Base-by-base conservation (phyloP, 2,888 invertebrate genomes). In the Drosophila setosimentum region DNA sequence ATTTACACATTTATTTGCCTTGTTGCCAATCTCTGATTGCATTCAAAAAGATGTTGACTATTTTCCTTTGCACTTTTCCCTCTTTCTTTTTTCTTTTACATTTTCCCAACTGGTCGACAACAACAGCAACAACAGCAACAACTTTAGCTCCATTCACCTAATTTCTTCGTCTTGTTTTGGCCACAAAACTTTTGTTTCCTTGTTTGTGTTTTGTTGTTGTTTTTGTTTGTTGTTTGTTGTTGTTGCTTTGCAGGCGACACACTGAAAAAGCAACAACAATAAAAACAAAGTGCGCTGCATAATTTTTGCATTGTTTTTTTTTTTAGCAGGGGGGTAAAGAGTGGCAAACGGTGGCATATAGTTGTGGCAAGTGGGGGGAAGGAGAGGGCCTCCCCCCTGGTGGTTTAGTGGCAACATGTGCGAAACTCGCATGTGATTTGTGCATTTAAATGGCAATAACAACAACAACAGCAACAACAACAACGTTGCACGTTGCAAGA, bases 71-170 rank as follows among this genome's bases (percentile, higher is more conserved):
- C 49, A 61, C 60, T 73, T 80, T 76, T 80, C 45, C 45, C 45
- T 61, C 21, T 64, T 61, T 27, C 11, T 21, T 55, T 65, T 53
- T 51, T 42, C 45, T 33, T 62, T 37, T 35, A 3, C 18, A 18
- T 59, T 49, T 53, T 62, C 49, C 24, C 35, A 49, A 49, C 49
- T 53, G 24, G 40, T 55, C 21, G 29, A 29, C 21, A 58, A 24
- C 59, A 35, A 50, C 53, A 29, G 35, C 51, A 62, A 24, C 30
- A 58, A 30, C 58, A 55, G n/a, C 42, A 32, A 29, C 53, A 48
- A 51, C 35, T 13, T 57, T 63, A 68, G 77, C 74, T 80, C 83
- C 91, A 87, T 89, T 89, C 91, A 89, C 91, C 89, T 76, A 91
- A 88, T 91, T 89, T 89, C 55, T 60, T 59, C 63, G 61, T 67